A percentile compares a stretch with the other conserved stretches of the same genome.
These are phyloP conservation scores for Albula glossodonta DNA, from an alignment of 2,113 vertebrate species.

Conservation along the genomic window DNA sequence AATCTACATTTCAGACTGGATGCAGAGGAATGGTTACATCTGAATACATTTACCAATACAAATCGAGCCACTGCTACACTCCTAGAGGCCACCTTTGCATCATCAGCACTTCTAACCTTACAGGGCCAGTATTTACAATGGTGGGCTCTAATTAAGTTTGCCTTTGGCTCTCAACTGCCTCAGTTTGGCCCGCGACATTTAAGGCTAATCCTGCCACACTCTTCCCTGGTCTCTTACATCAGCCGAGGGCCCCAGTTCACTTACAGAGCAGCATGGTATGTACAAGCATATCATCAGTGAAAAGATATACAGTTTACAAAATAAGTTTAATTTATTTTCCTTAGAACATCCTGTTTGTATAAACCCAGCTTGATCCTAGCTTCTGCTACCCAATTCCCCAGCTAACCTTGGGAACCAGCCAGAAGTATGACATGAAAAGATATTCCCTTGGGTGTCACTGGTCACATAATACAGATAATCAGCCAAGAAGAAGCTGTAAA, in stretches of 20 bases:
- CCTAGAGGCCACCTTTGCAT: background rate
- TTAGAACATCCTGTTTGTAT: constrained; percentile 6
- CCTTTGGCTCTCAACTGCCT: background rate
- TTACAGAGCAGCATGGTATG: background rate
- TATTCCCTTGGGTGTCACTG: background rate
- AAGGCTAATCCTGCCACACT: background rate
- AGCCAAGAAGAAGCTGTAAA: background rate
- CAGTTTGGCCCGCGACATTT: background rate
- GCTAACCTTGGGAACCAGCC: background rate
- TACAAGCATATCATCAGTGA: background rate
- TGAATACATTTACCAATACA: too few relatives aligned
- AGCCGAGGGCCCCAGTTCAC: background rate
- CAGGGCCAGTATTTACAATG: too few relatives aligned
- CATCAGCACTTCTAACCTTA: background rate
- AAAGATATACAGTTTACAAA: background rate
- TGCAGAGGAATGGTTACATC: too few relatives aligned
- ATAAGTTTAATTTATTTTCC: background rate
- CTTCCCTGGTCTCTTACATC: background rate
- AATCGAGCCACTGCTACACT: too few relatives aligned
- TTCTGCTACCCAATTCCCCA: background rate
- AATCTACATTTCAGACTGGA: too few relatives aligned
- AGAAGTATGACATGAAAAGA: background rate
- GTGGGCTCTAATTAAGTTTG: too few relatives aligned
- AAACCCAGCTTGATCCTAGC: background rate
- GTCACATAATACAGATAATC: background rate